phyloP scores from a whole-genome alignment of 2,797 vertebrate genomes.

The Bradypodion pumilum region DNA sequence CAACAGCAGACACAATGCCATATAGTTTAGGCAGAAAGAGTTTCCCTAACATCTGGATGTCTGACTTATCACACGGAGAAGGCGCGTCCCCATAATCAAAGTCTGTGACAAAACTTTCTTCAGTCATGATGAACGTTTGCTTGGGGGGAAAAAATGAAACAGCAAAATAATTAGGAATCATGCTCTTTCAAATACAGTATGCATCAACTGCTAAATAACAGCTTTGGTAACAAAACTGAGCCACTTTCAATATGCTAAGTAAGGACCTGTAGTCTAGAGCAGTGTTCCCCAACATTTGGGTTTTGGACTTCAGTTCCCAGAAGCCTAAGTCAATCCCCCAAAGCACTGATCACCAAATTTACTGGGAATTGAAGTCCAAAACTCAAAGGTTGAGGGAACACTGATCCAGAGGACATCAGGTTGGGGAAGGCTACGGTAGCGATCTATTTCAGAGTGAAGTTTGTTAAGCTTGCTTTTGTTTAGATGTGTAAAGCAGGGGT shows the following conservation, averaged over 20 bases:
- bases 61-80: conserved; percentile 57
- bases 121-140: conserved; percentile 55
- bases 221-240: background rate
- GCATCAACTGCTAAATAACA: background rate
- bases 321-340: no score
- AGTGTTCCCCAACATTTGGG: no score
- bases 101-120: conserved; percentile 2
- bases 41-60: conserved; percentile 61
- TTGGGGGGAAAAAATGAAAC: conserved; percentile 36
- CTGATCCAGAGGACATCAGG: background rate
- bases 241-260: background rate
- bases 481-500: background rate
- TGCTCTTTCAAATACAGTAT: background rate
- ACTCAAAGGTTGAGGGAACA: no score
- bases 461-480: background rate
- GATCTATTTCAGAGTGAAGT: background rate
- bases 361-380: no score
- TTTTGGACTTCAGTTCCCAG: no score
- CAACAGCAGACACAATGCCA: conserved; percentile 79
- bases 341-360: no score
- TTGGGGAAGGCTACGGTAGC: background rate
- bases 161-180: background rate
- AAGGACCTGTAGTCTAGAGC: no score
- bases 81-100: conserved; percentile 51
- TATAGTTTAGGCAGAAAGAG: conserved; percentile 81